Base-by-base conservation (phyloP, 53 echinoderm and acorn worm species). In the Zoroaster sp. region DNA sequence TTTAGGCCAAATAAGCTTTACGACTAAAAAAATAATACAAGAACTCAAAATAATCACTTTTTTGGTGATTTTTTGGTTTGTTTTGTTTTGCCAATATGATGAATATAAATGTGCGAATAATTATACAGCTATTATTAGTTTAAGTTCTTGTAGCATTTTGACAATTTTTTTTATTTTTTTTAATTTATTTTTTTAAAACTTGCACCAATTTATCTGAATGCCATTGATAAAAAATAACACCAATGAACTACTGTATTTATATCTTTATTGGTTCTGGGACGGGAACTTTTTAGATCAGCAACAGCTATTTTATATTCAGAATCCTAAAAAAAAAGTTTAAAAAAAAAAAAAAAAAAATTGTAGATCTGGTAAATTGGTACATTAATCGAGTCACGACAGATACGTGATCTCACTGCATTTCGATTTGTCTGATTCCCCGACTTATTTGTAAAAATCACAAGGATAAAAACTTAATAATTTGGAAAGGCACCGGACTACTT, bases 81-180 rank as follows among this genome's bases (percentile, higher is more conserved):
- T 1, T 3, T 52, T 52, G 18, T 15, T n/a, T 18, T 51, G 35
- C 9, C 1, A 33, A 10, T 53, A 79, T 28, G 11, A 21, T 59
- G 40, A 79, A 37, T 6, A 23, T 80, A 14, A 42, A 83, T 33
- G 20, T 45, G 13, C 25, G 21, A 18, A 41, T 18, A 59, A 67
- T 44, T 36, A 28, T 28, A 23, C 9, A 59, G 63, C 3, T n/a
- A n/a, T n/a, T n/a, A n/a, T n/a, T 25, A 12, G 20, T 85, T 85
- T 47, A 85, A 85, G 85, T 85, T 85, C 85, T 85, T 85, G 85
- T 85, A 85, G 35, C 69, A 85, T 85, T 85, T 85, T 46, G 66
- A 45, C 65, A 15, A 66, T 44, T 28, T 3, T 51, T 74, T 41
- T 71, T 10, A 47, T 76, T 76, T 33, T 12, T 76, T 9, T 12